A percentile compares a stretch with the other conserved stretches of the same genome.
phyloP scores from a whole-genome alignment of 2,797 vertebrate species.

The Selene dorsalis region DNA sequence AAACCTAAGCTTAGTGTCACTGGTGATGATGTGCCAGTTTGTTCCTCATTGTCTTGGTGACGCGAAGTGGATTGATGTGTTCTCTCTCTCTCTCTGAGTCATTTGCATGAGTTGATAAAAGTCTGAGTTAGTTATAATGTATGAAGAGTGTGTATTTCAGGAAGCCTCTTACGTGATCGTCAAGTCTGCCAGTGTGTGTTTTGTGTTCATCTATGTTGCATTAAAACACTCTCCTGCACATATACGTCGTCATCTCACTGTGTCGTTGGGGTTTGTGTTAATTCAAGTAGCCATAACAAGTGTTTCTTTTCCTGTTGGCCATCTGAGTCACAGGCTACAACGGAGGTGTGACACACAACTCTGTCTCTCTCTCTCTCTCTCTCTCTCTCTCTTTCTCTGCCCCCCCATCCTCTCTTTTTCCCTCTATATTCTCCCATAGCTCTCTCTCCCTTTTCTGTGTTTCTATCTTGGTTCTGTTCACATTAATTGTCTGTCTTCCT shows the following conservation, averaged over 20 bases:
- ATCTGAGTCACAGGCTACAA: constrained; percentile 77
- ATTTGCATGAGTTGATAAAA: not conserved
- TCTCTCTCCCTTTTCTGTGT: constrained; percentile 42
- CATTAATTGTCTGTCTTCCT: constrained; percentile 77
- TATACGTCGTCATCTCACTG: constrained; percentile 2
- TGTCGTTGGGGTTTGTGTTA: constrained; percentile 49
- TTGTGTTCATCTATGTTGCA: constrained; percentile 41
- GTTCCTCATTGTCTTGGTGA: constrained; percentile 34
- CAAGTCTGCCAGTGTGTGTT: constrained; percentile 24
- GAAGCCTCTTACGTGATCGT: constrained; percentile 41
- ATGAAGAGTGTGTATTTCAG: constrained; percentile 6
- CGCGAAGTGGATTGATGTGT: constrained; percentile 21
- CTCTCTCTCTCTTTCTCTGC: constrained; percentile 5
- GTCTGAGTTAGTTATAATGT: constrained; percentile 1
- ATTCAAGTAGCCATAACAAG: constrained; percentile 70
- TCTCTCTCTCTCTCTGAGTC: not conserved
- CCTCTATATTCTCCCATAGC: constrained; percentile 11
- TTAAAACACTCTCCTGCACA: constrained; percentile 31
- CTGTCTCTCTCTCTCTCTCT: constrained; percentile 34
- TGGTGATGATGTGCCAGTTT: constrained; percentile 27
- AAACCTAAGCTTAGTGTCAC: constrained; percentile 51
- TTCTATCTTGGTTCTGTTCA: constrained; percentile 63
- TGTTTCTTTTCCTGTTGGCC: constrained; percentile 69
- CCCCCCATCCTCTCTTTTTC: not conserved
- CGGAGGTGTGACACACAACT: constrained; percentile 70